phyloP scores from a whole-genome alignment of 92 coral and sea anemone genomes.

The Micromussa lordhowensis region DNA sequence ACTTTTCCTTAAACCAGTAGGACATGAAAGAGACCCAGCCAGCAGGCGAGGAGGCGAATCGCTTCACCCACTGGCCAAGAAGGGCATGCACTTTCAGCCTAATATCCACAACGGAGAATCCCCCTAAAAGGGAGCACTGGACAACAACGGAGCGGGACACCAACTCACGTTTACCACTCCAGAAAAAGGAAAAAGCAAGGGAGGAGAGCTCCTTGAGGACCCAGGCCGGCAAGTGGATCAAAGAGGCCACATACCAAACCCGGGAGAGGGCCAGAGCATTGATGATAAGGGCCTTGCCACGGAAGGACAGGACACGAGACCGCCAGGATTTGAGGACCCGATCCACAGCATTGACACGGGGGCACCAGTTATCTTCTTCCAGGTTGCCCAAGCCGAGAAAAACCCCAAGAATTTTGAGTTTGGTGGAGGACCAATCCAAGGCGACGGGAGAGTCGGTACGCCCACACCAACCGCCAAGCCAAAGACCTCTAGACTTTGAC shows the following conservation, averaged over 20 bases:
- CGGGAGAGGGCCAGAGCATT: slow-evolving; percentile 58
- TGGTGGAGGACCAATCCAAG: slow-evolving; percentile 4
- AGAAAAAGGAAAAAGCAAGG: neutral
- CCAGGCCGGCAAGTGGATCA: slow-evolving; percentile 14
- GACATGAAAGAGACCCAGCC: slow-evolving; percentile 15
- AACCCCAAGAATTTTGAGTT: slow-evolving; percentile 16
- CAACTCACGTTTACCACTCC: neutral
- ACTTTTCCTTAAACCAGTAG: neutral
- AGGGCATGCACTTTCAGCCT: neutral
- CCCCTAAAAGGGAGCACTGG: neutral
- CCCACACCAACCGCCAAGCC: slow-evolving; percentile 37
- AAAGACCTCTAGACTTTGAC: slow-evolving; percentile 21
- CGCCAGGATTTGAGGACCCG: slow-evolving; percentile 31
- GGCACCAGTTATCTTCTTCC: slow-evolving; percentile 13
- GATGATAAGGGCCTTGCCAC: slow-evolving; percentile 41
- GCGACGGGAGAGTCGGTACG: neutral
- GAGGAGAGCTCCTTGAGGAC: neutral
- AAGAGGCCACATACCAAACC: slow-evolving; percentile 33
- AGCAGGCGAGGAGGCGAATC: neutral
- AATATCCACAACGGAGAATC: neutral
- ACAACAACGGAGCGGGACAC: neutral
- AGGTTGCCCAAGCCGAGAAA: slow-evolving; percentile 21
- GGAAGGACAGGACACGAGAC: slow-evolving; percentile 3
- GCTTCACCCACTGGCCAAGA: neutral
- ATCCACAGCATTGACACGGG: neutral